Percentiles rank a stretch among this genome's conserved stretches.
Evolutionary conservation across 1,140 invertebrate species (phyloP).

Genomic region (Cheumatopsyche charites): DNA sequence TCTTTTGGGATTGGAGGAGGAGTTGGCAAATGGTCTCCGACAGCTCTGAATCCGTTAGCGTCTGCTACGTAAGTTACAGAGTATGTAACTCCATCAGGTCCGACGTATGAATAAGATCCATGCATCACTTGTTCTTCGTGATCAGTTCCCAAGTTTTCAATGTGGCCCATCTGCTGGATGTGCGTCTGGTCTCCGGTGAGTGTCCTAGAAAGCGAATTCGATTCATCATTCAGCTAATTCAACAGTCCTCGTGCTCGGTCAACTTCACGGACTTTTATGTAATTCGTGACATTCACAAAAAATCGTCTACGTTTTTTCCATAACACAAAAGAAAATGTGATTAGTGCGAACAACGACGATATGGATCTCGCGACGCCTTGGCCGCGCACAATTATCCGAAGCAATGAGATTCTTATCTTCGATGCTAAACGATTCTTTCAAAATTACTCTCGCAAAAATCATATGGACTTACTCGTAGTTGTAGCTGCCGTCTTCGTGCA

Average conservation of each 20-base stretch:
- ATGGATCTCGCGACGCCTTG: background rate
- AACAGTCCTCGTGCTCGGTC: background rate
- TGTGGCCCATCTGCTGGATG: slow-evolving; percentile 59
- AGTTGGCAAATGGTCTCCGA: slow-evolving; percentile 80
- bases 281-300: background rate
- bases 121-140: slow-evolving; percentile 65
- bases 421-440: no score
- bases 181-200: slow-evolving; percentile 55
- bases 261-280: background rate
- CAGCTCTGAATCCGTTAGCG: slow-evolving; percentile 64
- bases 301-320: background rate
- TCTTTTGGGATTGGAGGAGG: slow-evolving; percentile 64
- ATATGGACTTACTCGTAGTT: slow-evolving; percentile 66
- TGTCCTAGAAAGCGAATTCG: slow-evolving; percentile 23
- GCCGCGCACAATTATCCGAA: slow-evolving; percentile 4
- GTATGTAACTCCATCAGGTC: slow-evolving; percentile 67
- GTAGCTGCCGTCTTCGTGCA: slow-evolving; percentile 63
- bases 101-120: slow-evolving; percentile 68
- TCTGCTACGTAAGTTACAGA: slow-evolving; percentile 74
- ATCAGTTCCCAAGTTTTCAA: slow-evolving; percentile 57
- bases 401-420: slow-evolving; percentile 1
- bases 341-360: background rate
- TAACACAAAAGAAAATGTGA: no score
- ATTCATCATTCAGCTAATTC: slow-evolving; percentile 3
- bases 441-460: background rate